phyloP scores from a whole-genome alignment of 2,113 vertebrate species.

The Gobiocypris rarus region DNA sequence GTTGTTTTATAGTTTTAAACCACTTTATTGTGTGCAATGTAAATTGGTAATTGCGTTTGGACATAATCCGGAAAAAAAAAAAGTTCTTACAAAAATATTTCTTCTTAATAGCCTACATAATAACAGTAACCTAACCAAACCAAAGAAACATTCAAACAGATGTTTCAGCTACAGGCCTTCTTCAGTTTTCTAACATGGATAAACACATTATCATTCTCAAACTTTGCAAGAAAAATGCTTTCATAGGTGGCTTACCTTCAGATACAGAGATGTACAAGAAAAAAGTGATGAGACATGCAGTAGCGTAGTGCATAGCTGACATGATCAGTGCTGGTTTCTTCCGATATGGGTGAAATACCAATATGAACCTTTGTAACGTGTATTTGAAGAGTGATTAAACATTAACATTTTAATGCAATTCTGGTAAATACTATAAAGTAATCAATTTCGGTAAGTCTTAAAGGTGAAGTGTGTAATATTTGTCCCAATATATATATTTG shows the following conservation, averaged over 20 bases:
- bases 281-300: background rate
- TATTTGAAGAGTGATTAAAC: conserved; percentile 74
- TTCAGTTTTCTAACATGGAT: background rate
- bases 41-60: too few species aligned
- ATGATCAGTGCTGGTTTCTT: background rate
- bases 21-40: too few species aligned
- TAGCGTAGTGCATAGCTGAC: conserved; percentile 27
- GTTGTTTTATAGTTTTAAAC: too few species aligned
- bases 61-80: too few species aligned
- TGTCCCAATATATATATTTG: background rate
- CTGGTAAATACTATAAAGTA: background rate
- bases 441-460: background rate
- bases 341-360: conserved; percentile 3
- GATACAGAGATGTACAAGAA: background rate
- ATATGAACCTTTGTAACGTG: conserved; percentile 56
- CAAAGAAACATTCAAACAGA: background rate
- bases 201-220: background rate
- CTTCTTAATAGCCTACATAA: too few species aligned
- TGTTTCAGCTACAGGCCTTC: background rate
- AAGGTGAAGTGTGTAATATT: conserved; percentile 9
- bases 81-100: too few species aligned
- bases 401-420: conserved; percentile 65
- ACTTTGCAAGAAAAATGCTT: background rate
- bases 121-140: too few species aligned
- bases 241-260: conserved; percentile 43